Evolutionary conservation across 2,797 vertebrate genomes (phyloP), one percentile per base, ranked within the genome.

Genomic region (Galagoides demidoff): DNA sequence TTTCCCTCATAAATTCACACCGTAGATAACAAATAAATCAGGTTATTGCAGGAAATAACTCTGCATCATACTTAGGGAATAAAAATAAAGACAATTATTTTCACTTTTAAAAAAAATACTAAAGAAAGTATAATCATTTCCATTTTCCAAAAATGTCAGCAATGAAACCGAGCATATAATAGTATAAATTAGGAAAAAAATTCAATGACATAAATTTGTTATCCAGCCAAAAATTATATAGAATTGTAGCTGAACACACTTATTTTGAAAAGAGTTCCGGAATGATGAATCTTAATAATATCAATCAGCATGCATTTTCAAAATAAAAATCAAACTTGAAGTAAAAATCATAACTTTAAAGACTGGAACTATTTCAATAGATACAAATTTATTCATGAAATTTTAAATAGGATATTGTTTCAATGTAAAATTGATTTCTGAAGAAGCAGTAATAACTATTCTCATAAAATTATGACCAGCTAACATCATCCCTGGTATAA

Each of bases 401-500:
- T 95, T 98, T 98, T 97, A 96, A 97, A 96, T 77, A 96, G n/a
- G 25, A 90, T 97, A 98, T 98, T 98, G 71, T 98, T 98, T 98
- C 96, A 98, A 89, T 97, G 94, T 68, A 97, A 97, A 95, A 97
- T 82, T 94, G 96, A 96, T 97, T 98, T 97, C 61, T 52, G 0
- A 0, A 93, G 91, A 97, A 98, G 63, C 87, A 95, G 61, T 52
- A 96, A 85, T 93, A 93, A 95, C 0, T 94, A 92, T 95, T 96
- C 90, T 95, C 85, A 96, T 89, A 97, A 97, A 97, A 97, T 92
- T 96, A 95, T 27, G 49, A 98, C 96, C 81, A 97, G 74, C 89
- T 96, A 98, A 95, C 83, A 96, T 95, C 94, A 96, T 97, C 79
- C 91, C 77, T 98, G 76, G 31, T 86, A 90, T 98, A 97, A 98